These are phyloP conservation scores for Cryptotermes secundus DNA, from an alignment of 1,140 invertebrate genomes.

Conservation along the genomic window DNA sequence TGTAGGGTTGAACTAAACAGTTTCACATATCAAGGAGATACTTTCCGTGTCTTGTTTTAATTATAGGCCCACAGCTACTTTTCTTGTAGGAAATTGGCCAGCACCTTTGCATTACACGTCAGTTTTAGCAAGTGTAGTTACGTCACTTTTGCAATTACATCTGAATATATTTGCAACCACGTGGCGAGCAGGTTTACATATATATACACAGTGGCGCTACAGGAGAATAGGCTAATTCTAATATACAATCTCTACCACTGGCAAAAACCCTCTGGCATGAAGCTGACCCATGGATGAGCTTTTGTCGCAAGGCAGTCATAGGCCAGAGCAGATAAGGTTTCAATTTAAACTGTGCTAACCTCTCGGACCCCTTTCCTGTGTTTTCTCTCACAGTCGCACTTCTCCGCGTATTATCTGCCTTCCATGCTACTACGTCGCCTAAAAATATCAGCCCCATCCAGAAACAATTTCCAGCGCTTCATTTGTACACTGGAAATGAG, in stretches of 20 bases:
- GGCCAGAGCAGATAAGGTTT: slow-evolving; percentile 7
- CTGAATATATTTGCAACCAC: not conserved
- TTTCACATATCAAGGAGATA: no score
- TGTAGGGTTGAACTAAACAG: no score
- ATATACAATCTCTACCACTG: not conserved
- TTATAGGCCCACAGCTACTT: no score
- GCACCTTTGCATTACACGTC: no score
- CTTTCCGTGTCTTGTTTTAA: no score
- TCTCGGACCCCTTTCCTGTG: not conserved
- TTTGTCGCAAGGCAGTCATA: slow-evolving; percentile 5
- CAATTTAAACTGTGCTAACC: slow-evolving; percentile 2
- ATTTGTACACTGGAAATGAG: not conserved
- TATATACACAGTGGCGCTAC: no score
- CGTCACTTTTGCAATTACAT: no score
- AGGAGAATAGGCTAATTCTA: slow-evolving; percentile 3
- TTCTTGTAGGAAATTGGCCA: no score
- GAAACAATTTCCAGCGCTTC: not conserved
- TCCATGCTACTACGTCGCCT: not conserved
- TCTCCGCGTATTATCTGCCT: not conserved
- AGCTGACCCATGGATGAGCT: slow-evolving; percentile 1
- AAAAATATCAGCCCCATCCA: not conserved
- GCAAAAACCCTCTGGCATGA: not conserved
- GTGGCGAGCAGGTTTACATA: not conserved
- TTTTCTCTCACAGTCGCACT: not conserved
- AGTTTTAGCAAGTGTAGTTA: no score